These are phyloP conservation scores for Ophion slaviceki DNA, from an alignment of 2,888 invertebrate genomes.

Conservation along the genomic window DNA sequence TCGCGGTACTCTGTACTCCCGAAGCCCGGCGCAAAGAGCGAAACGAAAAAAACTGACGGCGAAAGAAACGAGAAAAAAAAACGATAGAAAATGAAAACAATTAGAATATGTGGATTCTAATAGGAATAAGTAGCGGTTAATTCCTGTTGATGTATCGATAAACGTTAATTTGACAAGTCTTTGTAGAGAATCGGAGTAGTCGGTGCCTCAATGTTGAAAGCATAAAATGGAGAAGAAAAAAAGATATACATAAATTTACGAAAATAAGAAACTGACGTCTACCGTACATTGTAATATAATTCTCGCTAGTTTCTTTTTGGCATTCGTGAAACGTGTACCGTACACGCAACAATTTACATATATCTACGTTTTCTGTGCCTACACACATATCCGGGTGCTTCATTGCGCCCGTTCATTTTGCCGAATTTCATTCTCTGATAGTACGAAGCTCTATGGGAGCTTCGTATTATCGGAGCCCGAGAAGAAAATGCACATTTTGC, in stretches of 20 bases:
- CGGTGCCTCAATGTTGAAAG: constrained; percentile 67
- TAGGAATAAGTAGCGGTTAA: constrained; percentile 68
- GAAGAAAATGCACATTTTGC: background rate
- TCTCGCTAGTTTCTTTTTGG: constrained; percentile 53
- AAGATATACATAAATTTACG: constrained; percentile 20
- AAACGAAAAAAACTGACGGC: background rate
- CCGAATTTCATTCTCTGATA: background rate
- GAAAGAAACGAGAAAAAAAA: background rate
- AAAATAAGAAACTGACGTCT: constrained; percentile 45
- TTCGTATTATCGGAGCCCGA: background rate
- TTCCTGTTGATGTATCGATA: constrained; percentile 70
- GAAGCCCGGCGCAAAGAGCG: constrained; percentile 62
- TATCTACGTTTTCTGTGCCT: background rate
- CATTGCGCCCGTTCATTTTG: background rate
- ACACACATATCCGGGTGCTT: constrained; percentile 5
- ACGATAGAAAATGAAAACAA: constrained; percentile 17
- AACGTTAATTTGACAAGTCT: constrained; percentile 66
- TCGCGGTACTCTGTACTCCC: constrained; percentile 39
- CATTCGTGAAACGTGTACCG: constrained; percentile 41
- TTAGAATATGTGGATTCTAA: constrained; percentile 50
- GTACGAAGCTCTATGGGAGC: background rate
- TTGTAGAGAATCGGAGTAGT: constrained; percentile 62
- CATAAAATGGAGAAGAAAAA: constrained; percentile 35
- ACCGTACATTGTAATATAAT: constrained; percentile 53
- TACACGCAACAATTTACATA: constrained; percentile 10